A percentile compares a stretch with the other conserved stretches of the same genome.
These are phyloP conservation scores for Micronisus gabar DNA, from an alignment of 2,113 vertebrate species.

Conservation along the genomic window DNA sequence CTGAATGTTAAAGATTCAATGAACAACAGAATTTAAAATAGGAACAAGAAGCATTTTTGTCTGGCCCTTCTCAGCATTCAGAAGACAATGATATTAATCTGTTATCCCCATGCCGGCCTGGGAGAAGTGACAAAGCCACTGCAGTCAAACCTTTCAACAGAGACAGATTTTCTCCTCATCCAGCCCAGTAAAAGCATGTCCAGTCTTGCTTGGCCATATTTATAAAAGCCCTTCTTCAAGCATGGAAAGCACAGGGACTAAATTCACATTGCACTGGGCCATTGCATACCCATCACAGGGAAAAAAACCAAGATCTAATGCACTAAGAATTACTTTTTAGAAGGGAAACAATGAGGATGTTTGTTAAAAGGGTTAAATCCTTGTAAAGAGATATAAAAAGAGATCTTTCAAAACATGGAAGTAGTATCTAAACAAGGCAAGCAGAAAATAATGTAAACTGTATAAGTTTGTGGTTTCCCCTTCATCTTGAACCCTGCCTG, in stretches of 20 bases:
- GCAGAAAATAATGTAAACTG: slow-evolving; percentile 29
- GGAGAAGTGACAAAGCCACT: slow-evolving; percentile 1
- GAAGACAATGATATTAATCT: slow-evolving; percentile 22
- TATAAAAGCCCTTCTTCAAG: neutral
- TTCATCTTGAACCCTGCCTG: neutral
- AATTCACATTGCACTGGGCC: neutral
- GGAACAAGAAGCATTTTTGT: slow-evolving; percentile 39
- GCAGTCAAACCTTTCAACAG: neutral
- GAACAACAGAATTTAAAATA: slow-evolving; percentile 32
- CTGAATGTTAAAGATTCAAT: neutral
- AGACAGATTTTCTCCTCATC: neutral
- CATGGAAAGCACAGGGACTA: neutral
- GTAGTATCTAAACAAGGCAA: slow-evolving; percentile 1
- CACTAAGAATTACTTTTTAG: neutral
- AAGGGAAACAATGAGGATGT: neutral
- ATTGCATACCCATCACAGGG: neutral
- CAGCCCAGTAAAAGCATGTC: neutral
- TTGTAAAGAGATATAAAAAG: neutral
- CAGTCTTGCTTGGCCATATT: neutral
- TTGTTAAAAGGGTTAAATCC: neutral
- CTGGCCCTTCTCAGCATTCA: neutral
- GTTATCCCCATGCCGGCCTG: neutral
- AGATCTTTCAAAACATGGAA: slow-evolving; percentile 23
- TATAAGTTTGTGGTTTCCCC: slow-evolving; percentile 8
- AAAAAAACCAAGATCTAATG: neutral